Evolutionary conservation across 2,888 invertebrate species (phyloP).

Genomic region (Conus canariensis): DNA sequence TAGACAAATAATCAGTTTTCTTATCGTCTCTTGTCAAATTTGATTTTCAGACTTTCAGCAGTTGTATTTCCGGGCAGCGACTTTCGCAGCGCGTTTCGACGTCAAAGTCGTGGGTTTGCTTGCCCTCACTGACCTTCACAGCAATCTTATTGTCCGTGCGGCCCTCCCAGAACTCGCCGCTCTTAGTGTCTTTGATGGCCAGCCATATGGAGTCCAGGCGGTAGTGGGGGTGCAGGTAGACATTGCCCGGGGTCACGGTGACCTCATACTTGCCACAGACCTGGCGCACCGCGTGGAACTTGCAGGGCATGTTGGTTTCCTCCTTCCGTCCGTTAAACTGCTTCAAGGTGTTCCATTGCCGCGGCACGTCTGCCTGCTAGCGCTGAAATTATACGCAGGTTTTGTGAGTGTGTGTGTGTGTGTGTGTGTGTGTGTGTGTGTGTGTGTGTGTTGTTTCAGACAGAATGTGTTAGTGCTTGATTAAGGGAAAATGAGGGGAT

Average conservation of each 20-base stretch:
- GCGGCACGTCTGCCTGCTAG: neutral
- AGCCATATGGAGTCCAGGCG: neutral
- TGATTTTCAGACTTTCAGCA: too few relatives aligned
- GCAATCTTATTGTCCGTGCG: slow-evolving; percentile 14
- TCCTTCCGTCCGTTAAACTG: slow-evolving; percentile 17
- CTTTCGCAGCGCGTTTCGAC: too few relatives aligned
- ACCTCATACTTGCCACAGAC: neutral
- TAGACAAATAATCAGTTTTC: too few relatives aligned
- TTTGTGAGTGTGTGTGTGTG: too few relatives aligned
- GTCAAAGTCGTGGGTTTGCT: too few relatives aligned
- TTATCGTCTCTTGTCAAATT: too few relatives aligned
- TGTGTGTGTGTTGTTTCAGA: too few relatives aligned
- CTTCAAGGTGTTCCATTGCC: neutral
- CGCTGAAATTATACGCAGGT: neutral
- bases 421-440: too few relatives aligned
- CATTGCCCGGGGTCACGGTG: slow-evolving; percentile 11
- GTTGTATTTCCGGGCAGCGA: too few relatives aligned
- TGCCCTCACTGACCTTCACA: neutral
- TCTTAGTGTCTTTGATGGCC: neutral
- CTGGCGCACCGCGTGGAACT: slow-evolving; percentile 4
- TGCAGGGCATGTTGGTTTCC: slow-evolving; percentile 8
- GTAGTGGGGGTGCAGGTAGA: slow-evolving; percentile 22
- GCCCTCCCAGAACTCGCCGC: neutral
- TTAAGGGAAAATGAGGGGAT: too few relatives aligned
- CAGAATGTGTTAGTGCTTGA: too few relatives aligned